Evolutionary conservation across 2,797 vertebrate genomes (phyloP), one percentile per base, ranked within the genome.

Genomic region (Calcarius lapponicus): DNA sequence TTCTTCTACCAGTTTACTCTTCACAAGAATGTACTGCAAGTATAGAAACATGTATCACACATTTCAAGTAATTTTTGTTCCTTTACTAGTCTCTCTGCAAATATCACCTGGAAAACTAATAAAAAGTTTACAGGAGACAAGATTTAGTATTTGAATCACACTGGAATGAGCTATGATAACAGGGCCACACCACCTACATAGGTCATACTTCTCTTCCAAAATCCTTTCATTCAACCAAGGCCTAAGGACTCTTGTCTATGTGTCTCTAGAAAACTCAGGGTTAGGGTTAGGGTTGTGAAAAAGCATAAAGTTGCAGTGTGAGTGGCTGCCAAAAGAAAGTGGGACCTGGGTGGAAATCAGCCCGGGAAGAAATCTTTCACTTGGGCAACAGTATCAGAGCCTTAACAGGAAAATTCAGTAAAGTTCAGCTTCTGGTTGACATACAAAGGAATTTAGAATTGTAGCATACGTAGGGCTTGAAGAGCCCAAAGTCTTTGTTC

Each of bases 11-110:
- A 62, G 26, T 58, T 64, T 38, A 36, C 26, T 91, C 54, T 45
- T 70, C 79, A 53, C 18, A 95, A 79, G 31, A 57, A 64, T 2
- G 3, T 29, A 91, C 3, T 51, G 28, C 18, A 87, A 67, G n/a
- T 14, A 89, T n/a, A 73, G 50, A 86, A 53, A 15, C 8, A 48
- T 60, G 19, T 57, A 70, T 25, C 19, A 24, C 0, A 5, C 40
- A 28, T 45, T 90, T 80, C 57, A 74, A 67, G 25, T 60, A 88
- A 56, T 67, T 94, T 85, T 80, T 73, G 22, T 42, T 76, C 31
- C 38, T 80, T 64, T 71, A 36, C 56, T 54, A 56, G 42, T 65
- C 54, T 64, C 38, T 91, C 72, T 80, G 72, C 22, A 92, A 90
- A 76, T 70, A 11, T 5, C 34, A 82, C 40, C 51, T 71, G n/a